A percentile compares a stretch with the other conserved stretches of the same genome.
Evolutionary conservation across 1,140 invertebrate species (phyloP).

Genomic region (Drosophila kurseongensis): DNA sequence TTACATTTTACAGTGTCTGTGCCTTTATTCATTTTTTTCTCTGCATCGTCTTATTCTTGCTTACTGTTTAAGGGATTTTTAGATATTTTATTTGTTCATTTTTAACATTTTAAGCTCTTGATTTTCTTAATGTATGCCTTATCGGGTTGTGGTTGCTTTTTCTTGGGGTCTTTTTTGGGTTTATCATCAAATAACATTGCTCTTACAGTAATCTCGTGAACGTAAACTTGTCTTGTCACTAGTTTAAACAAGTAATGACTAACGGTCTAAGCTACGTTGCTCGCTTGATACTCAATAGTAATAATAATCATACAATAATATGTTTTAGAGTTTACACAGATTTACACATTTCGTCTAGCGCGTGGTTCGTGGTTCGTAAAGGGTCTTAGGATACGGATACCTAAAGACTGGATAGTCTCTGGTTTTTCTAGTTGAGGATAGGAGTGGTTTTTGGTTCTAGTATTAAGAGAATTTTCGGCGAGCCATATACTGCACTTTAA

Average conservation of each 20-base stretch:
- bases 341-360: conserved; percentile 60
- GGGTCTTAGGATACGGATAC: conserved; percentile 23
- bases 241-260: conserved; percentile 70
- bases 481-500: conserved; percentile 20
- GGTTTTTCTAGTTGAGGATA: conserved; percentile 51
- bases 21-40: conserved; percentile 35
- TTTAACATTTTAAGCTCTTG: conserved; percentile 62
- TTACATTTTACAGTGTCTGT: conserved; percentile 69
- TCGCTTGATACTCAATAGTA: conserved; percentile 63
- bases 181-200: conserved; percentile 38
- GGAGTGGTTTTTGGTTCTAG: conserved; percentile 25
- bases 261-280: conserved; percentile 69
- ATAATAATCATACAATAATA: conserved; percentile 76
- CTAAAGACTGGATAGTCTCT: conserved; percentile 41
- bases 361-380: conserved; percentile 33
- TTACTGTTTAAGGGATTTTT: conserved; percentile 62
- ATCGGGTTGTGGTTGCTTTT: conserved; percentile 53
- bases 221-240: conserved; percentile 48
- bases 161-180: conserved; percentile 28
- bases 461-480: conserved; percentile 1
- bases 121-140: conserved; percentile 73
- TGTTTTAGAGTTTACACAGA: conserved; percentile 69
- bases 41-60: conserved; percentile 56
- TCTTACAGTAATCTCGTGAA: conserved; percentile 54
- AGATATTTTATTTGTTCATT: conserved; percentile 55